Evolutionary conservation across 2,797 vertebrate genomes (phyloP).

Genomic region (Pyrocephalus nanus): DNA sequence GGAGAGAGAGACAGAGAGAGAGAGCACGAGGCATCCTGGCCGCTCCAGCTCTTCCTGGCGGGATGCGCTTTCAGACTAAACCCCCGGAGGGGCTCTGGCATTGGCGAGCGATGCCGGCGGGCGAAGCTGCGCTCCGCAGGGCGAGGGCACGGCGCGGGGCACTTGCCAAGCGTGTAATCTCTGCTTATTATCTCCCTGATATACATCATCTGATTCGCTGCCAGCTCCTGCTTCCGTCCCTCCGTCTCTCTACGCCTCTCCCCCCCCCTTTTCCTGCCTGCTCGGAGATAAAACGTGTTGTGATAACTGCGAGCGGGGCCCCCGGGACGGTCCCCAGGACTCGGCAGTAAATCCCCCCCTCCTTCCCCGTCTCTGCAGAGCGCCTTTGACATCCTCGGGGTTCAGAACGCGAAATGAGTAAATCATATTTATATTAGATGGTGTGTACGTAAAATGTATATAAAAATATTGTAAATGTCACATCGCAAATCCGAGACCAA

Average conservation of each 20-base stretch:
- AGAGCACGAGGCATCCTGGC: neutral
- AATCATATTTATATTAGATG: neutral
- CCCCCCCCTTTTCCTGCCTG: constrained; percentile 24
- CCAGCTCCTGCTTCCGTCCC: constrained; percentile 43
- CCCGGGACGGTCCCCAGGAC: constrained; percentile 8
- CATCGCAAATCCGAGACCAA: neutral
- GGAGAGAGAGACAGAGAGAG: no score
- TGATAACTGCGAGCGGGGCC: constrained; percentile 30
- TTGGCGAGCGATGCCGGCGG: neutral
- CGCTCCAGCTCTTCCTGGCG: neutral
- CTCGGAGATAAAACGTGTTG: constrained; percentile 44
- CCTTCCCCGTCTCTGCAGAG: neutral
- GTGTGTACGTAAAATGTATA: neutral
- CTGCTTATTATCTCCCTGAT: constrained; percentile 42
- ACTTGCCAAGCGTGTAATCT: constrained; percentile 31
- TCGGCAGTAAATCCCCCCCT: neutral
- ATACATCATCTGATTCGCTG: constrained; percentile 1
- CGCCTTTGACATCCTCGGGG: neutral
- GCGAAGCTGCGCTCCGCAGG: neutral
- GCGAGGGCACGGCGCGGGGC: neutral
- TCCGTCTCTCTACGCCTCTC: neutral
- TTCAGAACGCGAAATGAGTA: neutral
- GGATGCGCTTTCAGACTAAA: neutral
- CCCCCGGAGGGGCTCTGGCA: neutral
- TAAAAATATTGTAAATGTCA: neutral